Base-by-base conservation (phyloP, 2,113 vertebrate genomes). In the Gnathonemus longibarbis region DNA sequence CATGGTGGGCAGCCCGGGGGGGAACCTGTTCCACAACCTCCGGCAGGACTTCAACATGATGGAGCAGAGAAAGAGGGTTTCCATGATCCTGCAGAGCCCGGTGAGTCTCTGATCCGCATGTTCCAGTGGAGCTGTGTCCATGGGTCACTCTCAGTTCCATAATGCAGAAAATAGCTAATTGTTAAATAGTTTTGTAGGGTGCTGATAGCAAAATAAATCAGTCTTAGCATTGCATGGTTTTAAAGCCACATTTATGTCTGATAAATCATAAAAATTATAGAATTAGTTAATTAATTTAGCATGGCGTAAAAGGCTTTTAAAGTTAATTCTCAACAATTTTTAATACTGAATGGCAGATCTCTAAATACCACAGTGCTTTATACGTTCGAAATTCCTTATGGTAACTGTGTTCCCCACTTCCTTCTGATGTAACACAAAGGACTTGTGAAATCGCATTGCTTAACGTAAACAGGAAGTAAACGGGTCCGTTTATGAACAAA, bases 21-120 rank as follows among this genome's bases (percentile, higher is more conserved):
- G 98, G 98, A 99, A 92, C 98, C 46, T 94, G 97, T 88, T 96
- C 89, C 97, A 98, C 1, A 98, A 99, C 92, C 95, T 99, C 90
- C 96, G 97, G 89, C 98, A 99, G 95, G 98, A 99, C 94, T 99
- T 99, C 95, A 99, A 97, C 58, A 98, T 99, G 97, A 99, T 99
- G 98, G 98, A 98, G 93, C 97, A 99, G 93, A 98, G 97, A 94
- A 99, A 99, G 93, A 96, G 98, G 91, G 98, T 99, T 91, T 99
- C 98, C 92, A 97, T 98, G 94, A 99, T 99, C 92, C 96, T 99
- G 62, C 97, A 97, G 93, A 99, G 98, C 94, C 98, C 98, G 84
- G 98, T 99, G 94, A 96, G 97, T 42, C 87, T 49, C 42, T 46
- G 46, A 6, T 2, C 35, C 5, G 1, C 9, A 2, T 5, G 5